Evolutionary conservation across 2,113 vertebrate species (phyloP), one percentile per base, ranked within the genome.

Genomic region (Panurus biarmicus): DNA sequence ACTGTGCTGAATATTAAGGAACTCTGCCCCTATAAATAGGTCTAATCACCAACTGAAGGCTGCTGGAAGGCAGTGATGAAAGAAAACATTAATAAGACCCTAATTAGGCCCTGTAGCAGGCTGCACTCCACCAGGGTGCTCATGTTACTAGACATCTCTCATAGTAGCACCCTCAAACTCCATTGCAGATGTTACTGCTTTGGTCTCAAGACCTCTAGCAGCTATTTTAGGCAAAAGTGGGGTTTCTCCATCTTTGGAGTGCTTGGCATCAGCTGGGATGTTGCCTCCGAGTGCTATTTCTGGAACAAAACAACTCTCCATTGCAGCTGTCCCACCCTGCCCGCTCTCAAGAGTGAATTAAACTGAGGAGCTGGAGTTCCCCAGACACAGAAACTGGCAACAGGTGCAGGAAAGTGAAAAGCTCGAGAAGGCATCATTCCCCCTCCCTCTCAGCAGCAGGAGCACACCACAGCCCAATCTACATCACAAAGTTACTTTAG

Each of bases 11-110:
- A 98, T 98, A 97, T 97, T 97, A 98, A 98, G 97, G 95, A 94
- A 67, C 48, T 57, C 42, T 93, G 93, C 84, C 96, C 96, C 97
- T 98, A 98, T 97, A 98, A 98, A 98, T 97, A 98, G 97, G 97
- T 62, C 94, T 98, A 96, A 98, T 98, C 97, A 97, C 56, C 95
- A 95, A 90, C 84, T 87, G 74, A 94, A 94, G 81, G 14, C 90
- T 92, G 14, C 90, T 92, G 84, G 69, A 96, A 97, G 93, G 91
- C 26, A 66, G 67, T 87, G 81, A 96, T 93, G 95, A 93, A 94
- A 87, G 85, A 88, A 95, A 90, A 88, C 93, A 95, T 94, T 96
- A 97, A 95, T 71, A 91, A 90, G 80, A 64, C 54, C 77, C 56
- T 93, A 96, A 97, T 97, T 95, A 97, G 94, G 90, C 89, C 80